phyloP scores from a whole-genome alignment of 64 coral and sea anemone genomes.

The Cladopsammia gracilis region DNA sequence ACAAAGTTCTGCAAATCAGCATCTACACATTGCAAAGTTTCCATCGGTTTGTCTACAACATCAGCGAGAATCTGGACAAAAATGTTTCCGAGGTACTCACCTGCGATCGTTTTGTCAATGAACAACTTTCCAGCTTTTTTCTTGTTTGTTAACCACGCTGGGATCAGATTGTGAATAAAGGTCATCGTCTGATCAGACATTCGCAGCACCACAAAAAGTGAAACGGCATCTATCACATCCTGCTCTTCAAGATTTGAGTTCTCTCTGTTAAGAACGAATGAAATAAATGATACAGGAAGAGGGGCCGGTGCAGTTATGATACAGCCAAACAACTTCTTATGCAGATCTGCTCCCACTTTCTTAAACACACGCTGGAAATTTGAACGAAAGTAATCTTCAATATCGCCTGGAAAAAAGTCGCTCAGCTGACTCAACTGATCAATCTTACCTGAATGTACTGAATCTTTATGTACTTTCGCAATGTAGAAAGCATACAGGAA shows the following conservation, averaged over 20 bases:
- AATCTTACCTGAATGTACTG: not conserved
- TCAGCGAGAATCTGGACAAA: not conserved
- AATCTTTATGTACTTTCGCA: not conserved
- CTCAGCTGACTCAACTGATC: not conserved
- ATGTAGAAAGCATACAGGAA: constrained; percentile 27
- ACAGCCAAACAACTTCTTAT: not conserved
- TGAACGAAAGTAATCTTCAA: not conserved
- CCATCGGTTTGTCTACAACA: not conserved
- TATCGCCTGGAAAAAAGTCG: not conserved
- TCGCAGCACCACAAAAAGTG: not conserved
- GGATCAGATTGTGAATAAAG: not conserved
- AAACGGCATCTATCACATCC: not conserved
- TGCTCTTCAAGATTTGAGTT: not conserved
- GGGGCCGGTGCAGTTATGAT: not conserved
- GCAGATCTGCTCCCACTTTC: not conserved
- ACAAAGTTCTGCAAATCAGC: not conserved
- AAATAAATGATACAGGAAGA: not conserved
- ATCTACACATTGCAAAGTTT: not conserved
- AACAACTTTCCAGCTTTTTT: not conserved
- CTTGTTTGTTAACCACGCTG: not conserved
- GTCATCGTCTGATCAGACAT: not conserved
- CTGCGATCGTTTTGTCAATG: not conserved
- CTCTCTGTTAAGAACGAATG: not conserved
- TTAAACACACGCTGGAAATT: not conserved
- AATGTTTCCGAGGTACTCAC: not conserved